phyloP scores from a whole-genome alignment of 1,140 invertebrate species.

The Condylostylus longicornis region DNA sequence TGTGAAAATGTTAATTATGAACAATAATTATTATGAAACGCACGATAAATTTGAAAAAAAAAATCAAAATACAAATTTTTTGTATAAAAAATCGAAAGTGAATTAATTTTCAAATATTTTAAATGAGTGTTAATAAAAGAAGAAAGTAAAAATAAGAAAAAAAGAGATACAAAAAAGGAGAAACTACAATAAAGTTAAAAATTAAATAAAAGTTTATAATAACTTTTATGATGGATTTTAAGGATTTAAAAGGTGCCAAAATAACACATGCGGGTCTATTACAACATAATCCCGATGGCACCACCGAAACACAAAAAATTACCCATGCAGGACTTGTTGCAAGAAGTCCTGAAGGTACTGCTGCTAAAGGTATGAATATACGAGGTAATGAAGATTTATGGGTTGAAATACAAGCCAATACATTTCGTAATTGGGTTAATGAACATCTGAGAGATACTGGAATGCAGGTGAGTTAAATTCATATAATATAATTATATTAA shows the following conservation, averaged over 20 bases:
- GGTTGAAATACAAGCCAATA: conserved; percentile 94
- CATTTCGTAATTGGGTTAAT: conserved; percentile 96
- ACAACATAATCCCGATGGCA: conserved; percentile 30
- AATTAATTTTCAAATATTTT: too few species aligned
- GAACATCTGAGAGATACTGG: conserved; percentile 66
- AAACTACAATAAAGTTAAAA: conserved; percentile 9
- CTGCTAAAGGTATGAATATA: conserved; percentile 81
- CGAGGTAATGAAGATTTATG: conserved; percentile 86
- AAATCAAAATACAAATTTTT: too few species aligned
- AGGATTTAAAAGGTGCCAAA: conserved; percentile 32
- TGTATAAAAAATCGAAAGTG: too few species aligned
- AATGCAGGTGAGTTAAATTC: conserved; percentile 41
- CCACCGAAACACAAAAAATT: conserved; percentile 33
- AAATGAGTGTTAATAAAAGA: too few species aligned
- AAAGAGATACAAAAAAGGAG: conserved; percentile 6
- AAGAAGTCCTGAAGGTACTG: conserved; percentile 77
- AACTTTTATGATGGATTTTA: conserved; percentile 25
- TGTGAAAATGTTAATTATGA: too few species aligned
- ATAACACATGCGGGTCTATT: conserved; percentile 30
- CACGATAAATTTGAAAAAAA: too few species aligned
- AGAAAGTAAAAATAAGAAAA: too few species aligned
- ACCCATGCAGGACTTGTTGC: conserved; percentile 62
- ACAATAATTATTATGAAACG: too few species aligned
- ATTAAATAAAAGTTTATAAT: conserved; percentile 2
- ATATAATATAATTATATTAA: conserved; percentile 5